Evolutionary conservation across 2,113 vertebrate species (phyloP).

Genomic region (Microtus oregoni): DNA sequence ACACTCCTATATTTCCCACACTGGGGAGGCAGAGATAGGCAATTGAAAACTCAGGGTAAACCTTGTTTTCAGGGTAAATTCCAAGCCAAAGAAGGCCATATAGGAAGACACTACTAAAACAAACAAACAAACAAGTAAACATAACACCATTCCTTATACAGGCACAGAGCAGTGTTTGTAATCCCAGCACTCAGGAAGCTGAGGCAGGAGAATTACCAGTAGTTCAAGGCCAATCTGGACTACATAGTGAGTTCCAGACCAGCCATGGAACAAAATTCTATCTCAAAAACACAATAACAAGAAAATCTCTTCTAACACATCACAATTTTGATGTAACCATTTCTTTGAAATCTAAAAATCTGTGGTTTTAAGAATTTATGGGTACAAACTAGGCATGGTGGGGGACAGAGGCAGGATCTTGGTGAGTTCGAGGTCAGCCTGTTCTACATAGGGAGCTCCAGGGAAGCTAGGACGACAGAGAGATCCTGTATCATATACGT

Average conservation of each 20-base stretch:
- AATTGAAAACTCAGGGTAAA: not conserved
- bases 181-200: not conserved
- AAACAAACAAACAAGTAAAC: not conserved
- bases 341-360: slow-evolving; percentile 41
- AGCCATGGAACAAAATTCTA: not conserved
- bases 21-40: no score
- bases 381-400: not conserved
- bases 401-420: not conserved
- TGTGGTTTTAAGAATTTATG: not conserved
- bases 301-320: not conserved
- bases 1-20: not conserved
- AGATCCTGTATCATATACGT: not conserved
- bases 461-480: not conserved
- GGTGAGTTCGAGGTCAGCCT: not conserved
- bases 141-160: not conserved
- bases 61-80: not conserved
- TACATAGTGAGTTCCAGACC: not conserved
- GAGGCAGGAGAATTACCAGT: not conserved
- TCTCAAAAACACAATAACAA: not conserved
- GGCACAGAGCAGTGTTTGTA: not conserved
- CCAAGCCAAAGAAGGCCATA: not conserved
- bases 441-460: not conserved
- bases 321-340: not conserved
- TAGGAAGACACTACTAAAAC: not conserved
- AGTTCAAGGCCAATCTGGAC: not conserved